Conservation (phyloP, 2,113 vertebrate genomes). For the Hippolais icterina region DNA sequence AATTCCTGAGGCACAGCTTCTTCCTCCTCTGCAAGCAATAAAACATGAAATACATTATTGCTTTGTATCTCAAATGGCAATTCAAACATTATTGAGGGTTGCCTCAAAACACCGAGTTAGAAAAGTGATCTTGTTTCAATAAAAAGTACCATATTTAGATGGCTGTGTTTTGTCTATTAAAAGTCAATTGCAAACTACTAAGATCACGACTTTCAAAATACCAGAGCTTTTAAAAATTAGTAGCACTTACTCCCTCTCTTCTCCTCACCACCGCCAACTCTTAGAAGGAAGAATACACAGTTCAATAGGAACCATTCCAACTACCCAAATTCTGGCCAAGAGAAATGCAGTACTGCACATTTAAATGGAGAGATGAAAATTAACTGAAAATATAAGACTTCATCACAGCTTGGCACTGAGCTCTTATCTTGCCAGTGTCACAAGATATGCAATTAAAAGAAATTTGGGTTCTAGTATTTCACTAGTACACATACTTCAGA, state of each 20-base stretch:
- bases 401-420: not conserved
- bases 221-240: not conserved
- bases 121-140: not conserved
- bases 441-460: not conserved
- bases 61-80: not conserved
- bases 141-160: not conserved
- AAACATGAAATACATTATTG: not conserved
- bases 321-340: not conserved
- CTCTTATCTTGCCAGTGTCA: not conserved
- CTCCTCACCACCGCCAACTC: not conserved
- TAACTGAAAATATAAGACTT: conserved; percentile 4
- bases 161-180: not conserved
- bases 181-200: not conserved
- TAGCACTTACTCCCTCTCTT: not conserved
- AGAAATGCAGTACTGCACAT: not conserved
- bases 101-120: not conserved
- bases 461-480: not conserved
- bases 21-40: conserved; percentile 33
- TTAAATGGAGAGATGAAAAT: conserved; percentile 21
- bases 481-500: not conserved
- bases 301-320: not conserved
- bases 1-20: conserved; percentile 2
- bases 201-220: not conserved
- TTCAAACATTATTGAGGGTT: not conserved
- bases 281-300: not conserved